phyloP scores from a whole-genome alignment of 2,797 vertebrate genomes.

The Crypturellus tataupa region DNA sequence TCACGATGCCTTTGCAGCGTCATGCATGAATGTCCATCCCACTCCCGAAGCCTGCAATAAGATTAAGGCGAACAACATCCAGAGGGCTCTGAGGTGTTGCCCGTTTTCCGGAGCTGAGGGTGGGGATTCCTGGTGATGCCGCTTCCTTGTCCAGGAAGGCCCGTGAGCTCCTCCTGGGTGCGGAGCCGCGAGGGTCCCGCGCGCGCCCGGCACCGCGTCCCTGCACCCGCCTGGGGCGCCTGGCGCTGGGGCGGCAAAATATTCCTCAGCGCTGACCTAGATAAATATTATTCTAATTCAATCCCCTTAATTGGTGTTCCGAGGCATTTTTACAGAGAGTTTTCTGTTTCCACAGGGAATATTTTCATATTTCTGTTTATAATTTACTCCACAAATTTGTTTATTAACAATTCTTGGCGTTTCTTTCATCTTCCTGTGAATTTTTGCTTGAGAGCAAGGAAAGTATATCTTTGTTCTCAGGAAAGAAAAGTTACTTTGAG shows the following conservation, averaged over 20 bases:
- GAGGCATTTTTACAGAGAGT: constrained; percentile 46
- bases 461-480: constrained; percentile 64
- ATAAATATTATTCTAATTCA: constrained; percentile 60
- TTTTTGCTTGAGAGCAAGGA: constrained; percentile 54
- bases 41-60: fast-evolving
- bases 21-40: background rate
- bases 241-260: background rate
- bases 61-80: background rate
- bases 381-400: constrained; percentile 66
- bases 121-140: background rate
- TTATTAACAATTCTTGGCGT: constrained; percentile 66
- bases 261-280: constrained; percentile 44
- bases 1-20: background rate
- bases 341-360: constrained; percentile 59
- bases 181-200: background rate
- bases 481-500: constrained; percentile 70
- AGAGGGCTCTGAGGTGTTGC: background rate
- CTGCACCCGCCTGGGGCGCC: background rate
- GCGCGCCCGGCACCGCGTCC: fast-evolving
- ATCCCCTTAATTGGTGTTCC: constrained; percentile 53
- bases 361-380: constrained; percentile 69
- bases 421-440: constrained; percentile 69
- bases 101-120: background rate
- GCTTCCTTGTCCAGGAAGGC: background rate
- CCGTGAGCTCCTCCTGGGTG: background rate